Evolutionary conservation across 2,888 invertebrate species (phyloP).

Genomic region (Pseudanteris insignis): DNA sequence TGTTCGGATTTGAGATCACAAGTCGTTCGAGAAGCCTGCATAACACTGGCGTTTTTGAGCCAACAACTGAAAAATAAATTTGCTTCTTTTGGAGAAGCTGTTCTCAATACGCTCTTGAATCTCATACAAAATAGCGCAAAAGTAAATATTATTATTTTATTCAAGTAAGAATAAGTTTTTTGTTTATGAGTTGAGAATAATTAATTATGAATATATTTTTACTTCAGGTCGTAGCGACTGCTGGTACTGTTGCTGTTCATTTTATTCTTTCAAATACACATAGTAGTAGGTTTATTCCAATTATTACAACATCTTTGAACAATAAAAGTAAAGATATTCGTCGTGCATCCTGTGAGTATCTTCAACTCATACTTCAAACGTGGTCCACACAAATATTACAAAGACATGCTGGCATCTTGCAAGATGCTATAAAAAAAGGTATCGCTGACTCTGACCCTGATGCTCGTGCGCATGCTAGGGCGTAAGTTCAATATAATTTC

Average conservation of each 20-base stretch:
- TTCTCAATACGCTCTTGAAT: conserved; percentile 85
- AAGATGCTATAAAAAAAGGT: conserved; percentile 86
- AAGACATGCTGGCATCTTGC: conserved; percentile 78
- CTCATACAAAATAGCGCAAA: conserved; percentile 96
- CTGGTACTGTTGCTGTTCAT: conserved; percentile 84
- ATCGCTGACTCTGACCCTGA: conserved; percentile 94
- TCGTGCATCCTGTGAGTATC: conserved; percentile 79
- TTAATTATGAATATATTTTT: background rate
- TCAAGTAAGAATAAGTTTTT: too few species aligned
- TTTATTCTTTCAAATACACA: conserved; percentile 89
- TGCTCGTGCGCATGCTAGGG: conserved; percentile 83
- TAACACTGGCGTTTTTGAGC: conserved; percentile 91
- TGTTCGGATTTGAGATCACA: conserved; percentile 91
- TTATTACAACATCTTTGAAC: conserved; percentile 78
- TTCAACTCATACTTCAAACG: conserved; percentile 82
- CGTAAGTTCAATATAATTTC: conserved; percentile 72
- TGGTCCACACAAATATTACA: conserved; percentile 90
- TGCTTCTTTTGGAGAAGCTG: conserved; percentile 85
- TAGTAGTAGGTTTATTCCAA: conserved; percentile 81
- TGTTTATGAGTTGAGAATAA: too few species aligned
- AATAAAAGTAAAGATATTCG: conserved; percentile 95
- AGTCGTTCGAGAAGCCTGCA: conserved; percentile 95
- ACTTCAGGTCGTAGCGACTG: conserved; percentile 84
- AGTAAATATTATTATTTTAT: conserved; percentile 67
- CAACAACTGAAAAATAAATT: conserved; percentile 84